Base-by-base conservation (phyloP, 2,797 vertebrate genomes). In the Hyperoplus lanceolatus region DNA sequence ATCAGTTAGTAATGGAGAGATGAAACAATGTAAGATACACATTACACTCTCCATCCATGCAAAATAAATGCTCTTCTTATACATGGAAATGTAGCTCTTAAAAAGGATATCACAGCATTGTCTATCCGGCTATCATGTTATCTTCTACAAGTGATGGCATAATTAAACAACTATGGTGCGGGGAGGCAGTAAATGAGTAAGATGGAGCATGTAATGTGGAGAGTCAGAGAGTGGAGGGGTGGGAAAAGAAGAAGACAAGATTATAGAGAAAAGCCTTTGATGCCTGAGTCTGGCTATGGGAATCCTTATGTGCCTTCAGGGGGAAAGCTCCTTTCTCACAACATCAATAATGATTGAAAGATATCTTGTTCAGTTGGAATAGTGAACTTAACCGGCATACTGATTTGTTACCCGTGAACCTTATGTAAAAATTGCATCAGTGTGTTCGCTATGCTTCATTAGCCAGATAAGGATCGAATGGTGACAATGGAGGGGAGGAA, bases 321-420 rank as follows among this genome's bases (percentile, higher is more conserved):
- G 29, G 94, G 84, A 90, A 90, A 89, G 84, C 88, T 90, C 74
- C 89, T 90, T 92, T 92, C 94, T 91, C 94, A 87, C 87, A 84
- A 84, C 93, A 95, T 95, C 94, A 94, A 95, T 95, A 94, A 95
- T 95, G 94, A 94, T 95, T 94, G 94, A 95, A 94, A 91, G 91
- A 93, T 94, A 93, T 95, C 93, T 93, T 93, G 92, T 94, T 94
- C 93, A 90, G 89, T 29, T 90, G 81, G 85, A 94, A 92, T 88
- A 89, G 87, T 79, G 86, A 92, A 94, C 93, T 83, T 86, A 90
- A 88, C 89, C 59, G 83, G 94, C 93, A 95, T 94, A 94, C 93
- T 92, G 94, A 95, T 95, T 93, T 90, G 75, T 88, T 88, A 78
- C 81, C 3, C 62, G 36, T 85, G 86, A 88, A 83, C 85, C 90